phyloP scores from a whole-genome alignment of 2,797 vertebrate species.

The Scyliorhinus canicula region DNA sequence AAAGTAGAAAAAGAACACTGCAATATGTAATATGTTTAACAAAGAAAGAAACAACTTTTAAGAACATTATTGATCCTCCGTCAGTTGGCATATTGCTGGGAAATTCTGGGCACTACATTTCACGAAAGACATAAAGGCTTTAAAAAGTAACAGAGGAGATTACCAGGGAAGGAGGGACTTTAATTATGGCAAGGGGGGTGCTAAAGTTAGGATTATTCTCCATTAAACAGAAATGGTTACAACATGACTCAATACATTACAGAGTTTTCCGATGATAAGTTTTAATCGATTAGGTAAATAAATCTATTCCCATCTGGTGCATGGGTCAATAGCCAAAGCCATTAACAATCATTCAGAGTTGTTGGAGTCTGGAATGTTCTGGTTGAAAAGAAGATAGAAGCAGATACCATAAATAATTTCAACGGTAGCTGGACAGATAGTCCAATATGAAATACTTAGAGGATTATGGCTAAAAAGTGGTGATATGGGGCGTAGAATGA shows the following conservation, averaged over 20 bases:
- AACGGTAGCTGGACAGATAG: not conserved
- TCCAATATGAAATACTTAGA: not conserved
- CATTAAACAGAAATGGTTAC: not conserved
- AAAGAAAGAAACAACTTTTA: not conserved
- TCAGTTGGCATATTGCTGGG: not conserved
- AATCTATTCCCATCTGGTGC: not conserved
- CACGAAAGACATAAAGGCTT: no score
- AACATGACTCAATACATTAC: not conserved
- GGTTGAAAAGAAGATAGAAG: not conserved
- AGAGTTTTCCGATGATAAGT: not conserved
- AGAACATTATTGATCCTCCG: not conserved
- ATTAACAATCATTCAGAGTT: not conserved
- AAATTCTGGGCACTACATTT: no score
- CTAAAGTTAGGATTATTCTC: not conserved
- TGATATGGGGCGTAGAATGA: not conserved
- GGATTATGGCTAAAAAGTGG: not conserved
- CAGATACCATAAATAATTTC: not conserved
- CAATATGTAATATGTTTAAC: not conserved
- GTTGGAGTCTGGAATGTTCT: not conserved
- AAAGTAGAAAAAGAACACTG: not conserved
- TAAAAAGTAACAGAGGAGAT: not conserved
- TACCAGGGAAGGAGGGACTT: not conserved
- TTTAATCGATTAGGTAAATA: not conserved
- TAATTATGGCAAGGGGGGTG: no score
- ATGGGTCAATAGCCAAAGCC: not conserved